These are phyloP conservation scores for Trinorchestia longiramus DNA, from an alignment of 1,140 invertebrate species.

Conservation along the genomic window DNA sequence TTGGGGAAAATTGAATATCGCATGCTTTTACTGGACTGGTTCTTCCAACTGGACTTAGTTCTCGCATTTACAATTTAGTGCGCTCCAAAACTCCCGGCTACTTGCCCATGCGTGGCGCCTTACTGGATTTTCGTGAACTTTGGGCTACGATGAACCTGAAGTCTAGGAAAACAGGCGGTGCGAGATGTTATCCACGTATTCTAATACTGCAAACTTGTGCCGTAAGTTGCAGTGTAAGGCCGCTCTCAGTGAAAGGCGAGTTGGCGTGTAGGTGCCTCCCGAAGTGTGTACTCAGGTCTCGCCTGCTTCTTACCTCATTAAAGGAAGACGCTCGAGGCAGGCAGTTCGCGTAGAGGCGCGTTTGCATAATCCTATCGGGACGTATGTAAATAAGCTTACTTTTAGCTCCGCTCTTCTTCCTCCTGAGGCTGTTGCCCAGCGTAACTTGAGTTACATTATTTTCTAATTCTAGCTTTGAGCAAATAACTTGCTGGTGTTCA, in stretches of 20 bases:
- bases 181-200: slow-evolving; percentile 29
- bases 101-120: background rate
- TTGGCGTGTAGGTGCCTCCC: background rate
- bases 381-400: slow-evolving; percentile 44
- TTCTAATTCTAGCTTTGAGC: background rate
- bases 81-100: background rate
- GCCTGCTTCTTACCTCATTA: slow-evolving; percentile 36
- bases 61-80: background rate
- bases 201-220: background rate
- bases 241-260: background rate
- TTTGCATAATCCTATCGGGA: slow-evolving; percentile 46
- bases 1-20: background rate
- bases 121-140: slow-evolving; percentile 8
- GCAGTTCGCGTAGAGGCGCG: background rate
- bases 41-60: background rate
- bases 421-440: background rate
- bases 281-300: background rate
- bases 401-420: background rate
- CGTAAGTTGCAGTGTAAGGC: background rate
- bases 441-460: background rate
- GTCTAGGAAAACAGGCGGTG: slow-evolving; percentile 7
- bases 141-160: background rate
- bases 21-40: background rate
- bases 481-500: background rate
- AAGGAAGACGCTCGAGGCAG: background rate